These are phyloP conservation scores for Trichomycterus rosablanca DNA, from an alignment of 2,113 vertebrate genomes.

Conservation along the genomic window DNA sequence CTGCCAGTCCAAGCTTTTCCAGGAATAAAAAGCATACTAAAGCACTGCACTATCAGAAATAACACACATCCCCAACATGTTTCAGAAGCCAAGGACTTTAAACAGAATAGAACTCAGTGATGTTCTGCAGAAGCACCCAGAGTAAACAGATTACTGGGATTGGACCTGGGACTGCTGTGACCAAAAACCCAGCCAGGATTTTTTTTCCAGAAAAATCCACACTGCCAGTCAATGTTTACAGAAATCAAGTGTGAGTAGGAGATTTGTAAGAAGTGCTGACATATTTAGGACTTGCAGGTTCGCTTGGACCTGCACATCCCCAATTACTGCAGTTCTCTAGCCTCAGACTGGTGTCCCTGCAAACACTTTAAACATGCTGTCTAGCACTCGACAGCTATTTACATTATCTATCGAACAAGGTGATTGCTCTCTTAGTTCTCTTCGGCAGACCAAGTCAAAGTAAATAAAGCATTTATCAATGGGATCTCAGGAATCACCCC, in stretches of 20 bases:
- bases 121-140: slow-evolving; percentile 8
- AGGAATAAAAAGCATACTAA: not conserved
- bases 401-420: not conserved
- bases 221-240: not conserved
- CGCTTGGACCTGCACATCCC: not conserved
- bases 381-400: slow-evolving; percentile 1
- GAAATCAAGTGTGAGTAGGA: not conserved
- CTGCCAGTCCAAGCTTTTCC: not conserved
- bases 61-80: not conserved
- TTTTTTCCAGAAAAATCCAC: not conserved
- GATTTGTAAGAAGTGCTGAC: not conserved
- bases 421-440: not conserved
- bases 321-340: slow-evolving; percentile 22
- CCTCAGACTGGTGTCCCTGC: not conserved
- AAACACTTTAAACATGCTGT: slow-evolving; percentile 8
- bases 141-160: slow-evolving; percentile 34
- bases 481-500: slow-evolving; percentile 1
- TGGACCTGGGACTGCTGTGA: slow-evolving; percentile 12
- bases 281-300: not conserved
- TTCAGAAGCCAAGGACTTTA: slow-evolving; percentile 1
- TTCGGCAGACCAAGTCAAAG: not conserved
- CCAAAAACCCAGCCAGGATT: slow-evolving; percentile 6
- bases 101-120: slow-evolving; percentile 12
- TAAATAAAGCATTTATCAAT: not conserved
- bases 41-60: not conserved